phyloP scores from a whole-genome alignment of 2,113 vertebrate genomes.

The Ailurus styani region DNA sequence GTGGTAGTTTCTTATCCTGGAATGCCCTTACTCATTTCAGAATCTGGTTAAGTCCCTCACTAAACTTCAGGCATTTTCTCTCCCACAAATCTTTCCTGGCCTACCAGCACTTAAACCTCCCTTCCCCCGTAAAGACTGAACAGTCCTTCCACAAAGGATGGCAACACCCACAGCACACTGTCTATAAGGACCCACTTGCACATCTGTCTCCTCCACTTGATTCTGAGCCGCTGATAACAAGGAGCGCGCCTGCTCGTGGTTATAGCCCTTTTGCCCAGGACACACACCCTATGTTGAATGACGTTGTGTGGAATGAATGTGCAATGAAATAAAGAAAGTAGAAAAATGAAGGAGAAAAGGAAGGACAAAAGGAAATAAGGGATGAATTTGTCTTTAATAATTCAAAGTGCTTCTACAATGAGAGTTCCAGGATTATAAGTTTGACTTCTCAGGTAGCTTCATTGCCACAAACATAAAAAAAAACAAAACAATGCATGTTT shows the following conservation, averaged over 20 bases:
- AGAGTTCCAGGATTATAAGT: background rate
- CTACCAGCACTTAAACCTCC: background rate
- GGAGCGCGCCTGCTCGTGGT: background rate
- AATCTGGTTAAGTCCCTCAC: background rate
- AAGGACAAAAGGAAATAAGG: background rate
- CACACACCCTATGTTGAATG: background rate
- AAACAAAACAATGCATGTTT: background rate
- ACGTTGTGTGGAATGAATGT: background rate
- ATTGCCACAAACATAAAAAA: background rate
- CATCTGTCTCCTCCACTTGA: background rate
- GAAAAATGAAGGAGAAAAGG: background rate
- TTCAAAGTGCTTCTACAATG: background rate
- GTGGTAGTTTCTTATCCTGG: background rate
- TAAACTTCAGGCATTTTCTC: background rate
- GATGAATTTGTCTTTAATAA: background rate
- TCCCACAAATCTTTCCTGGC: background rate
- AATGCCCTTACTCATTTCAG: background rate
- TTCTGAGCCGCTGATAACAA: background rate
- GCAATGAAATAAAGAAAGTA: background rate
- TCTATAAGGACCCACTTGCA: background rate
- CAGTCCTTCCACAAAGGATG: background rate
- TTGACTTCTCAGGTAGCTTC: background rate
- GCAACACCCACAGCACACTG: background rate
- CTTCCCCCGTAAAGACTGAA: background rate
- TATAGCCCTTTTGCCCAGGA: background rate